These are phyloP conservation scores for Hydrolagus affinis DNA, from an alignment of 2,113 vertebrate genomes.

Conservation along the genomic window DNA sequence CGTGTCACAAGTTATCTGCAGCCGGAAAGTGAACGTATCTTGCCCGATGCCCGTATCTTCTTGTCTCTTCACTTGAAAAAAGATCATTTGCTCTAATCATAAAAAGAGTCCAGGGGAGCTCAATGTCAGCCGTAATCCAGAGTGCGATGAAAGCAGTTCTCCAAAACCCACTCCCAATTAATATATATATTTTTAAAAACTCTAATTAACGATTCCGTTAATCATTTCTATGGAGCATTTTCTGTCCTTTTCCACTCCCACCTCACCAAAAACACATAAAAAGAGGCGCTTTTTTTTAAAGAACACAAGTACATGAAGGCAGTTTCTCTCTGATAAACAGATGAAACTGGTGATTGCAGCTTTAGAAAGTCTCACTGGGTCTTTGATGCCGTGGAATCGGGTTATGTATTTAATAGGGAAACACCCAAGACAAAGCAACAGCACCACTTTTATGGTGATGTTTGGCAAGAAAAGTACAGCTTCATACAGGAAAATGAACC, in stretches of 20 bases:
- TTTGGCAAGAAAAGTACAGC: conserved; percentile 4
- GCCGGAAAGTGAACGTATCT: background rate
- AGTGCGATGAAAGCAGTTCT: background rate
- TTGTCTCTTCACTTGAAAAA: background rate
- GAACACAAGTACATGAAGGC: background rate
- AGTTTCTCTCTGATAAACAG: too few relatives aligned
- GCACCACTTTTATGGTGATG: background rate
- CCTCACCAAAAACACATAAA: background rate
- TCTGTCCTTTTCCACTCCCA: background rate
- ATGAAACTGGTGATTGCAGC: background rate
- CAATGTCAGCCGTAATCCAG: background rate
- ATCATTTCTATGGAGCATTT: background rate
- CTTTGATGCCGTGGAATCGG: background rate
- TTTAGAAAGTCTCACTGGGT: background rate
- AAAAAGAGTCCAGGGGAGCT: background rate
- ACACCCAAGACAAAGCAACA: background rate
- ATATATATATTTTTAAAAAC: background rate
- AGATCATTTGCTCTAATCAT: background rate
- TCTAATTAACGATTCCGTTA: background rate
- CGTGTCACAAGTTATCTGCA: background rate
- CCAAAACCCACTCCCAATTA: background rate
- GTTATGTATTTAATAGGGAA: background rate
- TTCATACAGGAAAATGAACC: too few relatives aligned
- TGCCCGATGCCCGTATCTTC: background rate
- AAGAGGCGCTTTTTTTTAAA: background rate